These are phyloP conservation scores for Galerucella nymphaeae DNA, from an alignment of 2,888 invertebrate genomes.

Conservation along the genomic window DNA sequence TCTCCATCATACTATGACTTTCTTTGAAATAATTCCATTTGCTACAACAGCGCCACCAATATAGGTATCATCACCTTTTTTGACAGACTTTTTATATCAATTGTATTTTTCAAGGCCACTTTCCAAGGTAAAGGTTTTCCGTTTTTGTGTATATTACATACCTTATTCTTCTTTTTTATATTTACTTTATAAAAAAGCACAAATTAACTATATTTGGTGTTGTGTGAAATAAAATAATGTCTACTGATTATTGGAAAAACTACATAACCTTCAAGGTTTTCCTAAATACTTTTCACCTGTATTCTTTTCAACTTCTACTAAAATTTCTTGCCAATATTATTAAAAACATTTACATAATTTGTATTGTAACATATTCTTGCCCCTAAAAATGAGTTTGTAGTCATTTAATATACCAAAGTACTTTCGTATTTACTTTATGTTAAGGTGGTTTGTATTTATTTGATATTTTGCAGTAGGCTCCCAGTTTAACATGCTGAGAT, in stretches of 20 bases:
- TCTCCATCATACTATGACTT: no score
- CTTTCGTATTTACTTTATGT: not conserved
- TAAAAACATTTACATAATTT: not conserved
- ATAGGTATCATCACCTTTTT: no score
- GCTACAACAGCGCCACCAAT: no score
- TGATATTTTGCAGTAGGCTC: not conserved
- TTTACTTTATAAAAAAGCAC: not conserved
- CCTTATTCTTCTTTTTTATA: not conserved
- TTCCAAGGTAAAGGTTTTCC: not conserved
- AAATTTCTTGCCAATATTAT: not conserved
- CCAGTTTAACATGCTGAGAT: no score
- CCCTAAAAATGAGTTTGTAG: not conserved
- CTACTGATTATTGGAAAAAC: not conserved
- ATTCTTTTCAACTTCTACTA: not conserved
- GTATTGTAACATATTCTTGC: no score
- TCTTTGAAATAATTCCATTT: no score
- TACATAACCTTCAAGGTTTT: not conserved
- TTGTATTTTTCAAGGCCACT: no score
- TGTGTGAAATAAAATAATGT: not conserved
- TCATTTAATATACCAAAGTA: constrained; percentile 1
- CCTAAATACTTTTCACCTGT: no score
- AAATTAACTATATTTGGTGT: not conserved
- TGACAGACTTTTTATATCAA: no score
- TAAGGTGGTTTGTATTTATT: not conserved
- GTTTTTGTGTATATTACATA: not conserved